Conservation (phyloP, 2,888 invertebrate species). For the Thysanoteuthis rhombus region DNA sequence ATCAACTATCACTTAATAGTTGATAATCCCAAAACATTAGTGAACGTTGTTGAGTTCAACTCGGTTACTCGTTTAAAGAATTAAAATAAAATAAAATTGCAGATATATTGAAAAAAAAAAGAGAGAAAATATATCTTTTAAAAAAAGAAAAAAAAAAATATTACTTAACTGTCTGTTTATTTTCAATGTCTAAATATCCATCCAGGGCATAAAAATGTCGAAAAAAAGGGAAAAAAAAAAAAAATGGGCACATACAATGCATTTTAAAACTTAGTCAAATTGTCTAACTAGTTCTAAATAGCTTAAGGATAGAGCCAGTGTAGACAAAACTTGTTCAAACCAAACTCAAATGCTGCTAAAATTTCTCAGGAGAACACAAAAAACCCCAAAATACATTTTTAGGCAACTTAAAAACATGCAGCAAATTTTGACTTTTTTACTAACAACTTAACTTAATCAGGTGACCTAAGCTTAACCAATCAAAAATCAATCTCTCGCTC, state of each 20-base stretch:
- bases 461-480: conserved; percentile 16
- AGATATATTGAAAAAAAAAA: background rate
- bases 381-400: background rate
- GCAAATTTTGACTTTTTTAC: conserved; percentile 26
- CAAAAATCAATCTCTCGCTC: background rate
- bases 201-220: background rate
- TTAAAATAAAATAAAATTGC: background rate
- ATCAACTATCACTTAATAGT: conserved; percentile 15
- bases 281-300: conserved; percentile 32
- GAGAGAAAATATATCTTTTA: background rate
- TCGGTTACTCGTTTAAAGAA: conserved; percentile 22
- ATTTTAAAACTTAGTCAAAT: conserved; percentile 31
- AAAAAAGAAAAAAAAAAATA: no score
- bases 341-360: conserved; percentile 28
- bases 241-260: conserved; percentile 30
- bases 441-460: background rate
- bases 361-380: background rate
- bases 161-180: conserved; percentile 16
- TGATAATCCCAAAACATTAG: conserved; percentile 16
- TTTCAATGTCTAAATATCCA: background rate
- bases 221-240: background rate
- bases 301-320: conserved; percentile 32
- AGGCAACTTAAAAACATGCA: conserved; percentile 27
- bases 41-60: conserved; percentile 25
- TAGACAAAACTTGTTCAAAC: conserved; percentile 13